A percentile compares a stretch with the other conserved stretches of the same genome.
These are phyloP conservation scores for Noctua comes DNA, from an alignment of 2,888 invertebrate species.

Conservation along the genomic window DNA sequence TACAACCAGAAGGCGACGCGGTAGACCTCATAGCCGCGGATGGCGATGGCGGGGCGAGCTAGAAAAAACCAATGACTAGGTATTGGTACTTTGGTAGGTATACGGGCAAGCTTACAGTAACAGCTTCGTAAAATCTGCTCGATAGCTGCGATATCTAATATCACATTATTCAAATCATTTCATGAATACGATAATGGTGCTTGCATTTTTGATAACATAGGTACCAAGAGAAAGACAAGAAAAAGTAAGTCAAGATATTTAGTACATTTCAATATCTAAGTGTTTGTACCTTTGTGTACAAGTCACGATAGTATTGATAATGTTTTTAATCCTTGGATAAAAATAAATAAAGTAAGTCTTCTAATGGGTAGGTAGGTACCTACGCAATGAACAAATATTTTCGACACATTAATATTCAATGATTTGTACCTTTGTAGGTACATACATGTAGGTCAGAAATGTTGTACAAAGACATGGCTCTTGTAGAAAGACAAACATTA, in stretches of 20 bases:
- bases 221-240: background rate
- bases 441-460: slow-evolving; percentile 1
- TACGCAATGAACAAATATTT: slow-evolving; percentile 19
- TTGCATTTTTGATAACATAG: slow-evolving; percentile 7
- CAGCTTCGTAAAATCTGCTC: background rate
- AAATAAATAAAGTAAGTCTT: slow-evolving; percentile 18
- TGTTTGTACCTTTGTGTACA: slow-evolving; percentile 9
- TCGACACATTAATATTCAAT: background rate
- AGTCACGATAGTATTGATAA: slow-evolving; percentile 51
- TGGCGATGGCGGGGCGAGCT: background rate
- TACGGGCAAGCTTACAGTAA: background rate
- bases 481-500: background rate
- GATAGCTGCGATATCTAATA: background rate
- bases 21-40: no score
- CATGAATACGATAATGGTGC: background rate
- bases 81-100: accelerated
- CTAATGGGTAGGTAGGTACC: no score
- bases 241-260: slow-evolving; percentile 12
- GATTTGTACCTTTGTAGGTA: no score
- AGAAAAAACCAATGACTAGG: background rate
- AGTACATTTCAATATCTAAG: background rate
- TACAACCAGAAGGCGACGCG: background rate
- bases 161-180: background rate
- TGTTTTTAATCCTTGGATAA: slow-evolving; percentile 51
- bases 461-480: background rate